Conservation (phyloP, 2,797 vertebrate species). For the Dermochelys coriacea region DNA sequence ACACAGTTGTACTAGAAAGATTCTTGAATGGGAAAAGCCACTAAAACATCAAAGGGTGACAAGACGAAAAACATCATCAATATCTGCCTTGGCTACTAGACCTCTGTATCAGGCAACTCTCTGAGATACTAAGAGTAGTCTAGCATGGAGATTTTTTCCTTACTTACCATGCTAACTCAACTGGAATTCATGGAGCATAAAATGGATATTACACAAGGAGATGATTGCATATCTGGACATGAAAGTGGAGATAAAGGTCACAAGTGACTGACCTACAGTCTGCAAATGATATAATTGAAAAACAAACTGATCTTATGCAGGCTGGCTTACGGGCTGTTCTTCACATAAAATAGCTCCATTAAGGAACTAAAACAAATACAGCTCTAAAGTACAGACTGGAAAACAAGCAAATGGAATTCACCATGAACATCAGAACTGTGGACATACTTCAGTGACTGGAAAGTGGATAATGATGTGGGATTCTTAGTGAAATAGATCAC, state of each 20-base stretch:
- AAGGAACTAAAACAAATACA: not conserved
- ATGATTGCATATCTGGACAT: not conserved
- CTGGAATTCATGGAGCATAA: not conserved
- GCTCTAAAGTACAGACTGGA: not conserved
- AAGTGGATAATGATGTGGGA: not conserved
- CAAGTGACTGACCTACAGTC: not conserved
- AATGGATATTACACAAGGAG: not conserved
- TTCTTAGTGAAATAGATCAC: not conserved
- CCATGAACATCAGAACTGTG: not conserved
- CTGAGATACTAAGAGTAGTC: not conserved
- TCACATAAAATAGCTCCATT: not conserved
- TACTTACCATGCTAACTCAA: not conserved
- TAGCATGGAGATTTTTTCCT: not conserved
- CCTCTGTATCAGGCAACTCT: not conserved
- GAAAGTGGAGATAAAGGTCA: not conserved
- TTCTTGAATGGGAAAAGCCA: not conserved
- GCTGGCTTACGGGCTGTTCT: not conserved
- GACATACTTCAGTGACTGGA: not conserved
- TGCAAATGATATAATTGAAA: not conserved
- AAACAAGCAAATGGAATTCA: not conserved
- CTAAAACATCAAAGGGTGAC: not conserved
- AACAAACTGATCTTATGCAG: not conserved
- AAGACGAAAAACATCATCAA: not conserved
- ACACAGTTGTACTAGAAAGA: not conserved
- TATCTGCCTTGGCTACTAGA: fast-evolving